Evolutionary conservation across 1,140 invertebrate species (phyloP), one percentile per base, ranked within the genome.

Genomic region (Hypothenemus hampei): DNA sequence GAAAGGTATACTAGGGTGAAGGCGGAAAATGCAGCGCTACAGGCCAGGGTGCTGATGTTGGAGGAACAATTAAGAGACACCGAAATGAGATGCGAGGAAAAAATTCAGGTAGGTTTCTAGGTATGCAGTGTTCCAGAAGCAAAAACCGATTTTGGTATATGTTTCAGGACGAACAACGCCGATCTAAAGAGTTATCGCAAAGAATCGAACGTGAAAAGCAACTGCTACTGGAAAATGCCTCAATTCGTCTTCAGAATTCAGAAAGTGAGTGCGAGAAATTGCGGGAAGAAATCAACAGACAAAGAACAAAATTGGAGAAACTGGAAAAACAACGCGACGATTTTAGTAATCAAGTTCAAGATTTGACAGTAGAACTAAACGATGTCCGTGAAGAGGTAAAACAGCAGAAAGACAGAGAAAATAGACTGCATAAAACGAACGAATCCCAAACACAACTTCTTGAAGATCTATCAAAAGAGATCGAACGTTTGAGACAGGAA

Each of bases 1-100:
- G 90, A 94, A 71, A 79, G 87, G 43, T 93, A 93, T 65, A 84
- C 85, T 3, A 76, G 88, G 56, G 86, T 85, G 31, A 94, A 93
- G 66, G 86, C 92, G 44, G 91, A 96, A 72, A 93, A 94, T 80
- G 88, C 88, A 0, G 87, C 88, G 31, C 75, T 95, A 11, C 88
- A 91, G 65, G 87, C 89, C 2, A 81, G 92, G 65, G 84, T 95
- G 60, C 83, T 91, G 64, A 91, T 91, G 81, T 77, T 96, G 49
- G 93, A 97, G 68, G 93, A 96, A 71, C 89, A 93, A 65, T 78
- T 92, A 11, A 79, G 91, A 64, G 93, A 97, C 77, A 78, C 81
- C 58, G 92, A 97, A 71, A 74, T 88, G 46, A 80, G 90, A 59
- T 83, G 86, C 48, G 89, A 94, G 59, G 90, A 95, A 64, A 81